Percentiles rank a stretch among this genome's conserved stretches.
These are phyloP conservation scores for Ptilorrhoa leucosticta DNA, from an alignment of 2,113 vertebrate genomes.

Conservation along the genomic window DNA sequence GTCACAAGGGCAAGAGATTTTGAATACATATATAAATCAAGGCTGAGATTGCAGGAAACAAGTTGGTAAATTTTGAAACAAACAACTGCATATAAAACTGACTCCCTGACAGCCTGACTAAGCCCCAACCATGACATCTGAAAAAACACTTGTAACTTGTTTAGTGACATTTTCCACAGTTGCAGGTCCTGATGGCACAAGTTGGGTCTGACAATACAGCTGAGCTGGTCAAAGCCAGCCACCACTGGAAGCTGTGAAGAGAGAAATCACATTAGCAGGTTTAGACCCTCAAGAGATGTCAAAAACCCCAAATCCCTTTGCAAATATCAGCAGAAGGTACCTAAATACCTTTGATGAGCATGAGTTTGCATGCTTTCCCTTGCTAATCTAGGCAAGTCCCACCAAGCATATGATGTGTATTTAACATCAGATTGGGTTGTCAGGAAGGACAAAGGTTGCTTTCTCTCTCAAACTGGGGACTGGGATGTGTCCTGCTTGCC, in stretches of 20 bases:
- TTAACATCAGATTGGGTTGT: not conserved
- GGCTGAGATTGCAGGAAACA: not conserved
- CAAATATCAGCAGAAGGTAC: not conserved
- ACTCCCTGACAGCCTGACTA: not conserved
- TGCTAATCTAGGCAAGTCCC: not conserved
- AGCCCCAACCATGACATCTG: not conserved
- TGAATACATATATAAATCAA: not conserved
- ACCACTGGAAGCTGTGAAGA: not conserved
- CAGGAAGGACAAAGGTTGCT: not conserved
- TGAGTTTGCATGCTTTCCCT: not conserved
- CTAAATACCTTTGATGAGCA: not conserved
- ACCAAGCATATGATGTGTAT: not conserved
- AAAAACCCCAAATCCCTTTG: not conserved
- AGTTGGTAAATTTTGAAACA: not conserved
- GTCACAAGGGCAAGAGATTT: not conserved
- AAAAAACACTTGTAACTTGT: not conserved
- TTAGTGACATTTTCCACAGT: not conserved
- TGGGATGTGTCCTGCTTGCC: not conserved
- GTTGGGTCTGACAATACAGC: not conserved
- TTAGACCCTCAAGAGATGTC: not conserved
- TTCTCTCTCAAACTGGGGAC: accelerated
- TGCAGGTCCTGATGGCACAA: not conserved
- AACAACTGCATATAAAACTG: not conserved
- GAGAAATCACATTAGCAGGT: not conserved
- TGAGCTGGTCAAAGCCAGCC: not conserved